Percentiles rank a stretch among this genome's conserved stretches.
Evolutionary conservation across 2,888 invertebrate species (phyloP).

Genomic region (Cryptus viduatorius): DNA sequence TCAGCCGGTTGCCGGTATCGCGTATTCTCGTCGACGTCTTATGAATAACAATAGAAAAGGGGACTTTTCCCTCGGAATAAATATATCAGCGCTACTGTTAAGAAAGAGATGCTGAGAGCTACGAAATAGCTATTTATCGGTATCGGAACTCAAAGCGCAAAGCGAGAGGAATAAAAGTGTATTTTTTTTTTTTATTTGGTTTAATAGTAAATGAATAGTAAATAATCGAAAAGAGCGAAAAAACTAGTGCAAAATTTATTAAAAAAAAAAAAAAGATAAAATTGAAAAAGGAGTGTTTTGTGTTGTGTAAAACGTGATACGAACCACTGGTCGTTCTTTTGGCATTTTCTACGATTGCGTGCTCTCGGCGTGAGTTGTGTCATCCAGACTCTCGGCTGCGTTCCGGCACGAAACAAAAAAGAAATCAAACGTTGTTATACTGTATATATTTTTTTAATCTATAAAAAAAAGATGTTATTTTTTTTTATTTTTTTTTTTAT

Average conservation of each 20-base stretch:
- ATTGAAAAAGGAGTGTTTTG: constrained; percentile 6
- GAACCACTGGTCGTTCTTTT: constrained; percentile 84
- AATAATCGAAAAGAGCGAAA: not conserved
- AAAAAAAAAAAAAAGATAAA: not conserved
- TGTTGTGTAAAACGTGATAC: constrained; percentile 75
- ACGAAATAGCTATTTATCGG: not conserved
- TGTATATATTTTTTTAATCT: constrained; percentile 21
- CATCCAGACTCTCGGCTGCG: constrained; percentile 83
- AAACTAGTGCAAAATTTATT: not conserved
- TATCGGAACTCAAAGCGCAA: constrained; percentile 14
- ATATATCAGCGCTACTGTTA: not conserved
- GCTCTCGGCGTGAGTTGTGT: constrained; percentile 82
- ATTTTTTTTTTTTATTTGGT: constrained; percentile 13
- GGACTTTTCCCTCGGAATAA: not conserved
- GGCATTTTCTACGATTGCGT: constrained; percentile 84
- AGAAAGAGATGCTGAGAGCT: not conserved
- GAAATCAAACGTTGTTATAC: constrained; percentile 72
- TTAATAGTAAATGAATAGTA: not conserved
- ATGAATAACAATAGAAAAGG: not conserved
- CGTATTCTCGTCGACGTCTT: not conserved
- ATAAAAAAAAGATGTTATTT: constrained; percentile 18
- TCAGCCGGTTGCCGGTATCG: not conserved
- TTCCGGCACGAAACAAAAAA: constrained; percentile 77
- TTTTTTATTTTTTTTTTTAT: constrained; percentile 1
- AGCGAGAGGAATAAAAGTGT: constrained; percentile 28